Evolutionary conservation across 2,113 vertebrate genomes (phyloP).

Genomic region (Oxyura jamaicensis): DNA sequence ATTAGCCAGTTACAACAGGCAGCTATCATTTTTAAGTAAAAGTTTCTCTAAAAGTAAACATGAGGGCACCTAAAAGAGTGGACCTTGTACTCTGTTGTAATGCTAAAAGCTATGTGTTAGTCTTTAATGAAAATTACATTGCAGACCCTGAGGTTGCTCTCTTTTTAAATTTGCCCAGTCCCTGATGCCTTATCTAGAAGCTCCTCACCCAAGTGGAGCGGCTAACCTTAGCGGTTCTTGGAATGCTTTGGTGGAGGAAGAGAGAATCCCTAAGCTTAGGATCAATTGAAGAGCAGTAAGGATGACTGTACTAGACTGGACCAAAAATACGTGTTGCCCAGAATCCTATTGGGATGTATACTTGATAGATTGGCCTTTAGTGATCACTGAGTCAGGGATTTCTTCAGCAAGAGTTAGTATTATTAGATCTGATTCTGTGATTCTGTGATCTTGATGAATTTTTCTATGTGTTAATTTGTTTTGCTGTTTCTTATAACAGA

Average conservation of each 20-base stretch:
- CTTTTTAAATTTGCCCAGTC: neutral
- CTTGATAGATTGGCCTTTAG: neutral
- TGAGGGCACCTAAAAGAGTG: neutral
- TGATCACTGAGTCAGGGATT: neutral
- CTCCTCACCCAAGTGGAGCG: neutral
- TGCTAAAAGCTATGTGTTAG: neutral
- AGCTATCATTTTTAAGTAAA: neutral
- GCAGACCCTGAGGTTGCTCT: neutral
- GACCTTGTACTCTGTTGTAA: constrained; percentile 14
- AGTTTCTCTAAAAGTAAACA: constrained; percentile 24
- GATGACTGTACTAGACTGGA: neutral
- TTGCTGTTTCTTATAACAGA: neutral
- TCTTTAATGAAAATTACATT: neutral
- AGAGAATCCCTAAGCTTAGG: neutral
- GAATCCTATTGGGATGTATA: neutral
- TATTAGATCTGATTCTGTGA: no score
- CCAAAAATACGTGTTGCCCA: neutral
- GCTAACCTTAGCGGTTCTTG: neutral
- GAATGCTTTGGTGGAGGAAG: neutral
- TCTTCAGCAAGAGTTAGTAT: neutral
- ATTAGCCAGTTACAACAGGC: neutral
- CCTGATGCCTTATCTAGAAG: neutral
- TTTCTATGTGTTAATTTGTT: neutral
- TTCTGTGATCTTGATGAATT: no score
- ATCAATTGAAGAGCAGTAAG: neutral